Percentiles rank a stretch among this genome's conserved stretches.
phyloP scores from a whole-genome alignment of 2,888 invertebrate species.

The Cheilosia pagana region DNA sequence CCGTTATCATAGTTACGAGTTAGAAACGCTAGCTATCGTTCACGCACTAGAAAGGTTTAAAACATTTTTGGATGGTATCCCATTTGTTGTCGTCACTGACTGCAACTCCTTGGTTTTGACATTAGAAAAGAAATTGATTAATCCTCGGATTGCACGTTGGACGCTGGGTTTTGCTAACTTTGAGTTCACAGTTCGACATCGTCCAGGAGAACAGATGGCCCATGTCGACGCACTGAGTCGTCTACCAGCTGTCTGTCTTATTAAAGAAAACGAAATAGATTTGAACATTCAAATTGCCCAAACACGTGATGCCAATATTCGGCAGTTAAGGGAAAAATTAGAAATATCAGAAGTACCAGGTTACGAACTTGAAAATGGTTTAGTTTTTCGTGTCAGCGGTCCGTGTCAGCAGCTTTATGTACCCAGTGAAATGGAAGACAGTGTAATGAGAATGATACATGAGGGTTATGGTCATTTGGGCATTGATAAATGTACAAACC shows the following conservation, averaged over 20 bases:
- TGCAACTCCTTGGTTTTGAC: constrained; percentile 35
- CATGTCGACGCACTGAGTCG: constrained; percentile 45
- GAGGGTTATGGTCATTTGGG: constrained; percentile 53
- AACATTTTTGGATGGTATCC: constrained; percentile 26
- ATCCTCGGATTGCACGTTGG: constrained; percentile 44
- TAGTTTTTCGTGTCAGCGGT: constrained; percentile 9
- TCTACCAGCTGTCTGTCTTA: neutral
- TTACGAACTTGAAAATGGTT: neutral
- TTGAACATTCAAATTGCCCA: constrained; percentile 16
- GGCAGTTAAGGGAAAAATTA: neutral
- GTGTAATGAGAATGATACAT: constrained; percentile 34
- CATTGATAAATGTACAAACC: constrained; percentile 48
- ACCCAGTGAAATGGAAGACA: constrained; percentile 40
- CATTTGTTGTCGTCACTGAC: constrained; percentile 43
- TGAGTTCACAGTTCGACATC: constrained; percentile 33
- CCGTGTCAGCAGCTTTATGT: constrained; percentile 8
- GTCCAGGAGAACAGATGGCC: constrained; percentile 22
- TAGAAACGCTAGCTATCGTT: constrained; percentile 26
- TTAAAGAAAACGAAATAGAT: constrained; percentile 5
- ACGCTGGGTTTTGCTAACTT: constrained; percentile 35
- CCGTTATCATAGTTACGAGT: constrained; percentile 20
- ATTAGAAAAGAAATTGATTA: constrained; percentile 47
- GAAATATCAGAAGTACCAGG: neutral
- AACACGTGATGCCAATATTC: constrained; percentile 8
- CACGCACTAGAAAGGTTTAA: constrained; percentile 28